Evolutionary conservation across 2,888 invertebrate genomes (phyloP), one percentile per base, ranked within the genome.

Genomic region (Drosophila quasianomalipes): DNA sequence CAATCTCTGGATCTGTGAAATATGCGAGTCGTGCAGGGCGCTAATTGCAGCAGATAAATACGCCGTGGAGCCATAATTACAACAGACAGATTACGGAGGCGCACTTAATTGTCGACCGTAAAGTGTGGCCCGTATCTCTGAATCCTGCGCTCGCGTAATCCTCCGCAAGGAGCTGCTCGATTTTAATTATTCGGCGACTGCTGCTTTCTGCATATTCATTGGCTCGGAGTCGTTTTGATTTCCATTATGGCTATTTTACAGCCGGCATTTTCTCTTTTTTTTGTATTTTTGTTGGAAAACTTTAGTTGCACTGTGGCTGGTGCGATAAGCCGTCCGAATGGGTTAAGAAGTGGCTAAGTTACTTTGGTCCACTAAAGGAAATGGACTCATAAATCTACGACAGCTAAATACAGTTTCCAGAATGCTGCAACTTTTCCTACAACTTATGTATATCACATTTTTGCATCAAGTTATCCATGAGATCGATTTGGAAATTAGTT

Each of bases 1-100:
- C 83, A 84, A 85, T 88, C 88, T 87, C 72, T 65, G 79, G 79
- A 79, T 73, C 70, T 79, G 82, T 89, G 85, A 88, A 88, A 90
- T 90, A 88, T 89, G 88, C 77, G 85, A 83, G 30, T 76, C 66
- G 67, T 74, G 76, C 89, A 61, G 68, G 72, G 82, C 86, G 91
- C 86, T 89, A 91, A 91, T 89, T 89, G 91, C 88, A 80, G 72
- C 84, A 90, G 91, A 91, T 91, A 91, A 91, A 91, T 89, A 89
- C 75, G 72, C 83, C 76, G 80, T 74, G 74, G 72, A 82, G 84
- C 91, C 91, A 91, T 91, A 91, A 91, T 90, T 90, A 91, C 91
- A 83, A 85, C 83, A 81, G 83, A 87, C 91, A 91, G 90, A 90
- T 90, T 90, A 90, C 85, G 76, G 73, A 65, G 73, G 61, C 76